These are phyloP conservation scores for Chaunax sp. DNA, from an alignment of 2,797 vertebrate genomes.

Conservation along the genomic window DNA sequence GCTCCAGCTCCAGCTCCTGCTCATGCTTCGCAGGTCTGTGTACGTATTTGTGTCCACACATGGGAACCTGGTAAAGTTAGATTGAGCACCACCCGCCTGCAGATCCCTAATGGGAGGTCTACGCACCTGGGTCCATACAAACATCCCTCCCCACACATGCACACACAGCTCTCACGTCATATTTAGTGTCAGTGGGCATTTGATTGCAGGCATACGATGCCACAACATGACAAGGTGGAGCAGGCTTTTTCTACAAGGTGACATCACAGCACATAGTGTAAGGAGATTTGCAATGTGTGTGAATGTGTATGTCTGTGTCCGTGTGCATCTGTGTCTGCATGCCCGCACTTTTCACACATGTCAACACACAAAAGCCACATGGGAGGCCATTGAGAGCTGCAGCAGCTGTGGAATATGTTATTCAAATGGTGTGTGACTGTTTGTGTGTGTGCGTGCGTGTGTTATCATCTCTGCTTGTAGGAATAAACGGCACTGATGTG, in stretches of 20 bases:
- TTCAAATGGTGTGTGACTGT: constrained; percentile 81
- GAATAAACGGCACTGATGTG: constrained; percentile 78
- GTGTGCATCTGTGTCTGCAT: constrained; percentile 65
- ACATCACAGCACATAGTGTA: constrained; percentile 64
- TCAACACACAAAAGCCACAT: constrained; percentile 82
- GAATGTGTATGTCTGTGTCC: constrained; percentile 39
- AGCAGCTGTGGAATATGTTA: constrained; percentile 84
- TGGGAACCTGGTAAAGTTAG: constrained; percentile 59
- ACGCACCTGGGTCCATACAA: constrained; percentile 77
- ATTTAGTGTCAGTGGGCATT: constrained; percentile 77
- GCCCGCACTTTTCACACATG: constrained; percentile 79
- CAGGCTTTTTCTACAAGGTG: constrained; percentile 70
- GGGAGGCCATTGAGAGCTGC: constrained; percentile 78
- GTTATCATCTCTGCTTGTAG: constrained; percentile 77
- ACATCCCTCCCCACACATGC: constrained; percentile 30
- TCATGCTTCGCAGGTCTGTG: constrained; percentile 61
- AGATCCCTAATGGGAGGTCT: constrained; percentile 73
- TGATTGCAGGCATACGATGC: constrained; percentile 71
- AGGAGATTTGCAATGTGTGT: constrained; percentile 51
- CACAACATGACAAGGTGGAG: constrained; percentile 76
- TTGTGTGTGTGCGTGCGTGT: constrained; percentile 37
- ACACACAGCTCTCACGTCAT: constrained; percentile 52
- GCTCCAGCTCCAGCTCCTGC: constrained; percentile 42
- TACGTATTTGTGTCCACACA: constrained; percentile 51
- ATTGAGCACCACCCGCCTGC: constrained; percentile 70